A percentile compares a stretch with the other conserved stretches of the same genome.
phyloP scores from a whole-genome alignment of 2,797 vertebrate genomes.

The Chromis chromis region DNA sequence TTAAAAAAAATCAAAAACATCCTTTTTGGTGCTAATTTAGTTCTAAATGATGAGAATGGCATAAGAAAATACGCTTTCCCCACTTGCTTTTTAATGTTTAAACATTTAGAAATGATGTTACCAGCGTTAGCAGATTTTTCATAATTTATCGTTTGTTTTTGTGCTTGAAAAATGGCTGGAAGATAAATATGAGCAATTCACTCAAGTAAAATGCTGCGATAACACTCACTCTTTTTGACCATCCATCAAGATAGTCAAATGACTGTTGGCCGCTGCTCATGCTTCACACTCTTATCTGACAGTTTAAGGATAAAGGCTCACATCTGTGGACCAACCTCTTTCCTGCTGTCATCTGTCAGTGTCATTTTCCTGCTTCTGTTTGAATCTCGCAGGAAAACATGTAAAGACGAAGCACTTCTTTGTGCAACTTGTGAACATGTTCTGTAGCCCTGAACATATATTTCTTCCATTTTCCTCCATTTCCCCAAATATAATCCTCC shows the following conservation, averaged over 20 bases:
- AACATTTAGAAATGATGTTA: slow-evolving; percentile 8
- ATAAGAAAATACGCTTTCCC: not conserved
- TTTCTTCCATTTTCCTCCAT: slow-evolving; percentile 14
- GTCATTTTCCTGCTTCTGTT: slow-evolving; percentile 5
- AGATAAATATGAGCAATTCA: slow-evolving; percentile 19
- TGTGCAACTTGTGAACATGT: slow-evolving; percentile 24
- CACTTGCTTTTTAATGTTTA: not conserved
- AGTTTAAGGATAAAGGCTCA: slow-evolving; percentile 40
- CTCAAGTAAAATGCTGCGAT: not conserved
- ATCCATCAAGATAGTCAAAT: slow-evolving; percentile 41
- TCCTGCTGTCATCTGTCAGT: slow-evolving; percentile 42
- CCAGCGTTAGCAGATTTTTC: slow-evolving; percentile 1
- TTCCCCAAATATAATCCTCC: slow-evolving; percentile 58
- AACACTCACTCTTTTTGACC: slow-evolving; percentile 10
- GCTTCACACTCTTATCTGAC: slow-evolving; percentile 57
- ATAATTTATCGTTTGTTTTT: slow-evolving; percentile 34
- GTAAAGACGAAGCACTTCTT: not conserved
- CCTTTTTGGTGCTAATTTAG: no score
- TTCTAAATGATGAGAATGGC: no score
- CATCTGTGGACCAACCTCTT: slow-evolving; percentile 33
- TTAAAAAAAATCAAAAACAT: not conserved
- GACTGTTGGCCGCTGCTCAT: slow-evolving; percentile 21
- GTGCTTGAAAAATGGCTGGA: slow-evolving; percentile 4
- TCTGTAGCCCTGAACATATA: slow-evolving; percentile 14
- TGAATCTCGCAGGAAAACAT: slow-evolving; percentile 5